Conservation (phyloP, 2,888 invertebrate genomes). For the Andrena minutula region DNA sequence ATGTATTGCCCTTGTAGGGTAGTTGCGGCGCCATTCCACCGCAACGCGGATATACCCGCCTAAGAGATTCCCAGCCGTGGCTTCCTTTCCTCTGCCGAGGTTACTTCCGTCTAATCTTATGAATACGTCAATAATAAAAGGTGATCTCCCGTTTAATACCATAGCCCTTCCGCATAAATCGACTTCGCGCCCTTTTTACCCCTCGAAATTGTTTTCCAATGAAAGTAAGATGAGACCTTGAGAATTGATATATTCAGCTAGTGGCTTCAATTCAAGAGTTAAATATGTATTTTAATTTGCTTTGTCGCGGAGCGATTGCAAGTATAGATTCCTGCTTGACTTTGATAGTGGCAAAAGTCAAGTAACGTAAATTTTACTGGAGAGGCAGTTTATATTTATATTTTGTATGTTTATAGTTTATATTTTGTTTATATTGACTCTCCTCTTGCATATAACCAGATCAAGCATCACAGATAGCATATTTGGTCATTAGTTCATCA, state of each 20-base stretch:
- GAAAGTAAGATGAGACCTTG: not conserved
- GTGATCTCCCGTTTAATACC: constrained; percentile 15
- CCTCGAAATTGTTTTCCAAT: not conserved
- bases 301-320: not conserved
- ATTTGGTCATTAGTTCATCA: too few relatives aligned
- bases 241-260: not conserved
- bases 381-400: too few relatives aligned
- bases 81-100: not conserved
- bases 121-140: constrained; percentile 13
- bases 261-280: too few relatives aligned
- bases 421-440: too few relatives aligned
- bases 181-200: not conserved
- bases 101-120: constrained; percentile 33
- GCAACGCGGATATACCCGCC: constrained; percentile 64
- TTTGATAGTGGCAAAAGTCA: too few relatives aligned
- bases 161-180: not conserved
- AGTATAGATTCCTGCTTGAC: too few relatives aligned
- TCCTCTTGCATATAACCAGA: too few relatives aligned
- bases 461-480: too few relatives aligned
- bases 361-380: too few relatives aligned
- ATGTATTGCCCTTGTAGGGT: constrained; percentile 80
- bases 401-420: too few relatives aligned
- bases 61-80: constrained; percentile 55
- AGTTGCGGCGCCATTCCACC: constrained; percentile 72
- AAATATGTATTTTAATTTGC: not conserved